Percentiles rank a stretch among this genome's conserved stretches.
Conservation (phyloP, 2,113 vertebrate genomes). For the Corythaeola cristata region DNA sequence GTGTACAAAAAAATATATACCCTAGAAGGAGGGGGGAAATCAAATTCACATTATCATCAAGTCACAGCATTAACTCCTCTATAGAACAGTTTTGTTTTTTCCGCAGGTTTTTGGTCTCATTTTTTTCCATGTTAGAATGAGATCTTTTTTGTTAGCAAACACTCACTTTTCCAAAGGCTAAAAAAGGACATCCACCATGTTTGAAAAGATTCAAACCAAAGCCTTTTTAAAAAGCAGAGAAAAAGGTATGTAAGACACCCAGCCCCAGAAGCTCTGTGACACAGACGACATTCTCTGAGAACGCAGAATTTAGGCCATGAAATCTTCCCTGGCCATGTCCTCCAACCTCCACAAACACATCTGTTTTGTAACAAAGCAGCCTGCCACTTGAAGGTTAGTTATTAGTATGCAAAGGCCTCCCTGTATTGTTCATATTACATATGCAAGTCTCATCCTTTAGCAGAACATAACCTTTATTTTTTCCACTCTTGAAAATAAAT, state of each 20-base stretch:
- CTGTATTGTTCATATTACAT: not conserved
- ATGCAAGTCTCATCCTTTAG: not conserved
- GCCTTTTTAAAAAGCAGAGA: not conserved
- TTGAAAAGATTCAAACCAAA: not conserved
- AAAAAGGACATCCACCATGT: not conserved
- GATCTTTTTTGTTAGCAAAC: not conserved
- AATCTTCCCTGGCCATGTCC: not conserved
- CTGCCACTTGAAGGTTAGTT: not conserved
- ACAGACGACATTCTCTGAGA: not conserved
- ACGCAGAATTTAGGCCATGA: not conserved
- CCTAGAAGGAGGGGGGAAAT: not conserved
- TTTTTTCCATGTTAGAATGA: not conserved
- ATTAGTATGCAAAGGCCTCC: not conserved
- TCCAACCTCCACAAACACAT: not conserved
- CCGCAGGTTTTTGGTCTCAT: not conserved
- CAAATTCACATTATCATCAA: not conserved
- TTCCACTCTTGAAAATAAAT: not conserved
- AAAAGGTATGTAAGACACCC: not conserved
- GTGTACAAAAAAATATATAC: not conserved
- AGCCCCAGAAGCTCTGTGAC: not conserved
- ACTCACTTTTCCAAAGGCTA: not conserved
- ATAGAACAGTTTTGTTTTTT: not conserved
- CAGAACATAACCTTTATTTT: conserved; percentile 14
- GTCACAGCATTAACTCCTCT: not conserved
- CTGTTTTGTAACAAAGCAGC: not conserved